Evolutionary conservation across 2,888 invertebrate genomes (phyloP).

Genomic region (Scaptomyza polygonia): DNA sequence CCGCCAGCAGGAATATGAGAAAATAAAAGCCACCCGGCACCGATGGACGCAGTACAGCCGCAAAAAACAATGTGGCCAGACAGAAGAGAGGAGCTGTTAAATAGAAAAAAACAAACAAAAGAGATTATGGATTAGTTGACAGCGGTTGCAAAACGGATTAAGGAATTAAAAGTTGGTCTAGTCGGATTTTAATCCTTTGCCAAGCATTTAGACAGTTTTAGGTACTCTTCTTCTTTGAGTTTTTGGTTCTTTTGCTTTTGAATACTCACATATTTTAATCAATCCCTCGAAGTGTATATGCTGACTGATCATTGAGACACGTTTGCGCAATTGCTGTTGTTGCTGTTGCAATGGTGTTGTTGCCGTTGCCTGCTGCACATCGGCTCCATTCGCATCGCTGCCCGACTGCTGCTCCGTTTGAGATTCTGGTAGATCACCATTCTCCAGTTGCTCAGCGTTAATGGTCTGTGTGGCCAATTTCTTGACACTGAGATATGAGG

Average conservation of each 20-base stretch:
- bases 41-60: constrained; percentile 90
- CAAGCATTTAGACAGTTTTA: no score
- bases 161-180: background rate
- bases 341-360: constrained; percentile 67
- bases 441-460: constrained; percentile 65
- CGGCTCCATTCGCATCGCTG: constrained; percentile 48
- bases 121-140: background rate
- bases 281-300: constrained; percentile 80
- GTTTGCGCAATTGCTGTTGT: constrained; percentile 66
- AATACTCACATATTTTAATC: constrained; percentile 80
- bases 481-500: constrained; percentile 85
- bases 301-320: constrained; percentile 69
- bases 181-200: background rate
- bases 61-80: constrained; percentile 82
- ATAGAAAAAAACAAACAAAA: background rate
- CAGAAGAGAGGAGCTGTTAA: constrained; percentile 82
- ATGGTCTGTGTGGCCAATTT: constrained; percentile 66
- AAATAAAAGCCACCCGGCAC: constrained; percentile 94
- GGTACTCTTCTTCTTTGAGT: no score
- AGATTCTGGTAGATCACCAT: constrained; percentile 62
- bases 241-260: no score
- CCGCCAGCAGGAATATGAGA: constrained; percentile 91
- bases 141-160: no score
- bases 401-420: constrained; percentile 44
- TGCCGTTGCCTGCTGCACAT: constrained; percentile 66